A percentile compares a stretch with the other conserved stretches of the same genome.
Conservation (phyloP, 2,797 vertebrate genomes). For the Esox masquinongy region DNA sequence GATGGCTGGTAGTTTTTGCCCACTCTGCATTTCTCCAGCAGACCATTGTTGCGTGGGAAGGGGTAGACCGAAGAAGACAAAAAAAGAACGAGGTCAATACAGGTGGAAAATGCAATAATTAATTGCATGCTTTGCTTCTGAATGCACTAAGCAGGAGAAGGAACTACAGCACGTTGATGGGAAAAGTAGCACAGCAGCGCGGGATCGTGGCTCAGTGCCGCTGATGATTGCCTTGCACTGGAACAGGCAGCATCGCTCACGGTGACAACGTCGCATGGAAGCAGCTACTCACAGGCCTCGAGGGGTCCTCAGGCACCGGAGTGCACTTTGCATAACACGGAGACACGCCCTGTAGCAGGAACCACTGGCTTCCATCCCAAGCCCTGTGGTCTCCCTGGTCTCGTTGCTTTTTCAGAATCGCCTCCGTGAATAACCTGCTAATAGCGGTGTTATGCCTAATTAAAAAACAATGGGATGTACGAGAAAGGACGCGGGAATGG, state of each 20-base stretch:
- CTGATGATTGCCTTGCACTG: neutral
- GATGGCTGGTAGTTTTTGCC: conserved; percentile 49
- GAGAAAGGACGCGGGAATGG: neutral
- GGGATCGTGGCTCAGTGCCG: neutral
- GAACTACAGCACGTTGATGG: neutral
- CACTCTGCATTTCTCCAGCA: conserved; percentile 48
- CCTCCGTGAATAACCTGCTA: neutral
- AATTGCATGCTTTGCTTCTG: neutral
- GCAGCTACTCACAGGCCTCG: neutral
- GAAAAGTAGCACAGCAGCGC: neutral
- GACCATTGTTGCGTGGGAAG: conserved; percentile 30
- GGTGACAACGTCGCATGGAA: conserved; percentile 10
- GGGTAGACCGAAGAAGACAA: conserved; percentile 25
- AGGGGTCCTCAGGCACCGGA: conserved; percentile 9
- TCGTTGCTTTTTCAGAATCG: neutral
- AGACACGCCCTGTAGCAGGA: neutral
- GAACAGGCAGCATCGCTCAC: neutral
- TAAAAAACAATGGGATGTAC: neutral
- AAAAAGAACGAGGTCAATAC: conserved; percentile 22
- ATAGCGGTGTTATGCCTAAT: conserved; percentile 1
- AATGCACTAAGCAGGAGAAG: neutral
- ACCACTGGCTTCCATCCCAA: neutral
- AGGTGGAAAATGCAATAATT: conserved; percentile 26
- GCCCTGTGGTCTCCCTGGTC: neutral
- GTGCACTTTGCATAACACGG: conserved; percentile 3